phyloP scores from a whole-genome alignment of 2,888 invertebrate genomes.

The Priocnemis perturbator region DNA sequence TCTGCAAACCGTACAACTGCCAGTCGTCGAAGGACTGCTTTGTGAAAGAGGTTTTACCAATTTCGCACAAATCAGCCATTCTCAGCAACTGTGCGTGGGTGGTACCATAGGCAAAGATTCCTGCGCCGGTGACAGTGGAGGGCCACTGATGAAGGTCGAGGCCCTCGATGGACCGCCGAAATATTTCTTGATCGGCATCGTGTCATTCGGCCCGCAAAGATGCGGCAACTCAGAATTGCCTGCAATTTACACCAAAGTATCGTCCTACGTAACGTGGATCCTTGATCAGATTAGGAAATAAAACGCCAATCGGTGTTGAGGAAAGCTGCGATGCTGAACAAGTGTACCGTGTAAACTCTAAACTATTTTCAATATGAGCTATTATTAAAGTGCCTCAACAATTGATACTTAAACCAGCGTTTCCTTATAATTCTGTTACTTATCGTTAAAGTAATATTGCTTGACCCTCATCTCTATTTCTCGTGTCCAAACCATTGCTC shows the following conservation, averaged over 20 bases:
- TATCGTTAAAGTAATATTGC: too few species aligned
- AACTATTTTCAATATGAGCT: too few species aligned
- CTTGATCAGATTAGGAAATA: conserved; percentile 65
- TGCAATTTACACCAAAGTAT: conserved; percentile 83
- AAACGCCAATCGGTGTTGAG: neutral
- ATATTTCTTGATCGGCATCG: conserved; percentile 54
- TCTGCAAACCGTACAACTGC: conserved; percentile 75
- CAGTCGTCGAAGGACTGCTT: conserved; percentile 71
- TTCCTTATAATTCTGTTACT: too few species aligned
- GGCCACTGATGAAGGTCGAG: conserved; percentile 56
- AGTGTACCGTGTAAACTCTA: too few species aligned
- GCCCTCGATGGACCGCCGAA: conserved; percentile 33
- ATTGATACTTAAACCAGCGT: too few species aligned
- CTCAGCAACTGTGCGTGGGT: conserved; percentile 63
- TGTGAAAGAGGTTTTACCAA: conserved; percentile 55
- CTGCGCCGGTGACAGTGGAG: conserved; percentile 64
- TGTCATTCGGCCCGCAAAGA: conserved; percentile 59
- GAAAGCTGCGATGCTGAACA: too few species aligned
- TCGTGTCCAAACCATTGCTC: too few species aligned
- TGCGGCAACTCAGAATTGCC: conserved; percentile 80
- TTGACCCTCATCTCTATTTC: too few species aligned
- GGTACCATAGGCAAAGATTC: conserved; percentile 50
- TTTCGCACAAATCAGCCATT: conserved; percentile 57
- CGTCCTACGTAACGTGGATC: conserved; percentile 82
- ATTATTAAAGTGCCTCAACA: too few species aligned